A percentile compares a stretch with the other conserved stretches of the same genome.
Conservation (phyloP, 2,888 invertebrate species). For the Neelides folsomi region DNA sequence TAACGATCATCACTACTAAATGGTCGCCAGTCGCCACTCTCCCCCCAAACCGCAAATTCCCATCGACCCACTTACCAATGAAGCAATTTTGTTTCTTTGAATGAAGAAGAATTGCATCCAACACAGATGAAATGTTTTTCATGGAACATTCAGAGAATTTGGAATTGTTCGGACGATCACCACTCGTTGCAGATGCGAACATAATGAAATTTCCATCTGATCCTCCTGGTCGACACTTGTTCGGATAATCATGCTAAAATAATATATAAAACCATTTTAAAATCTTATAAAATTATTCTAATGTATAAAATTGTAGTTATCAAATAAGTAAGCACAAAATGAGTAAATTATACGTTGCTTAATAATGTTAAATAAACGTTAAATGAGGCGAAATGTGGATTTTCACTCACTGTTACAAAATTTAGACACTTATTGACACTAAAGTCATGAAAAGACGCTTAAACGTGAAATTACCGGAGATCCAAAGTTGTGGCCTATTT, state of each 20-base stretch:
- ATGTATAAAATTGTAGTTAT: no score
- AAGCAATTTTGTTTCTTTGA: slow-evolving; percentile 88
- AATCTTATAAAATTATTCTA: neutral
- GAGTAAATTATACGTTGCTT: neutral
- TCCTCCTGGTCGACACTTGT: slow-evolving; percentile 79
- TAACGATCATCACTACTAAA: neutral
- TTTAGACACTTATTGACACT: no score
- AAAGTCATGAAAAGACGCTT: no score
- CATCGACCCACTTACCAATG: slow-evolving; percentile 43
- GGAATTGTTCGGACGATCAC: slow-evolving; percentile 94
- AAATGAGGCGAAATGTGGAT: no score
- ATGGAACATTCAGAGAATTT: slow-evolving; percentile 91
- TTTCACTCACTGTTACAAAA: no score
- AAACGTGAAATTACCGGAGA: slow-evolving; percentile 62
- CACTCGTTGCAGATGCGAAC: slow-evolving; percentile 98
- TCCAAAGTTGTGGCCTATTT: slow-evolving; percentile 98
- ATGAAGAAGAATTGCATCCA: slow-evolving; percentile 72
- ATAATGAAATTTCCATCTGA: slow-evolving; percentile 94
- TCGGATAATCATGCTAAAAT: slow-evolving; percentile 78
- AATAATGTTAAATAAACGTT: no score
- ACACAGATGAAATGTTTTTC: slow-evolving; percentile 84
- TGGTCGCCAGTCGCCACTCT: neutral
- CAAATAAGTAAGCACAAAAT: neutral
- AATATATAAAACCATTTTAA: neutral
- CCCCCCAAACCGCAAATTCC: neutral